These are phyloP conservation scores for Puffinus mauretanicus DNA, from an alignment of 2,113 vertebrate genomes.

Conservation along the genomic window DNA sequence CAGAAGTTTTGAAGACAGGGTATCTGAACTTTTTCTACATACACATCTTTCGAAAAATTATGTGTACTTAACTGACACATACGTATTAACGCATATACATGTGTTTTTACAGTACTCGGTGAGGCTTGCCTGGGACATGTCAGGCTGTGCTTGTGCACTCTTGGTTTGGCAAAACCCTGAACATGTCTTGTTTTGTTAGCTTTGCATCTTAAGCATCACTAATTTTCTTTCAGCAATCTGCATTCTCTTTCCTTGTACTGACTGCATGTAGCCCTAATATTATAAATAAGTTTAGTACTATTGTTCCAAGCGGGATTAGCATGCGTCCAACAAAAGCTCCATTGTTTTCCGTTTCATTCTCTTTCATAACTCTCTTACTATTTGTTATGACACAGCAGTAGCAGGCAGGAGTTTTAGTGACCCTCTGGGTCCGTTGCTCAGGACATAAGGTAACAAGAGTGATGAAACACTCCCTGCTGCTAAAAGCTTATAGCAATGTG, in stretches of 20 bases:
- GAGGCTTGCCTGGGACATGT: neutral
- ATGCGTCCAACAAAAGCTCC: neutral
- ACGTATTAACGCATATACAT: rapidly evolving
- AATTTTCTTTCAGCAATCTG: neutral
- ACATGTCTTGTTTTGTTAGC: neutral
- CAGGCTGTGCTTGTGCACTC: neutral
- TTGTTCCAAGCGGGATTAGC: neutral
- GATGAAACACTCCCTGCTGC: neutral
- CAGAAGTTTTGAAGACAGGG: neutral
- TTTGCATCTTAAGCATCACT: neutral
- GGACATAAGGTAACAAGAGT: neutral
- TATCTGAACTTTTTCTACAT: neutral
- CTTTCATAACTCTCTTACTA: neutral
- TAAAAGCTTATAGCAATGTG: rapidly evolving
- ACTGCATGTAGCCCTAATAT: neutral
- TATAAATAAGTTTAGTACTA: neutral
- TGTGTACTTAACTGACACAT: neutral
- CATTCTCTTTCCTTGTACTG: neutral
- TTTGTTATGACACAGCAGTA: neutral
- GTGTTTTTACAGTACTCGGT: neutral
- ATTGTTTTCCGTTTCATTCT: neutral
- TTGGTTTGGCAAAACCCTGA: neutral
- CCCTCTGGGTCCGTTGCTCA: neutral
- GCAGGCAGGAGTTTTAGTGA: neutral
- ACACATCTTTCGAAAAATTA: neutral